Evolutionary conservation across 1,140 invertebrate genomes (phyloP), one percentile per base, ranked within the genome.

Genomic region (Drosophila kepulauana): DNA sequence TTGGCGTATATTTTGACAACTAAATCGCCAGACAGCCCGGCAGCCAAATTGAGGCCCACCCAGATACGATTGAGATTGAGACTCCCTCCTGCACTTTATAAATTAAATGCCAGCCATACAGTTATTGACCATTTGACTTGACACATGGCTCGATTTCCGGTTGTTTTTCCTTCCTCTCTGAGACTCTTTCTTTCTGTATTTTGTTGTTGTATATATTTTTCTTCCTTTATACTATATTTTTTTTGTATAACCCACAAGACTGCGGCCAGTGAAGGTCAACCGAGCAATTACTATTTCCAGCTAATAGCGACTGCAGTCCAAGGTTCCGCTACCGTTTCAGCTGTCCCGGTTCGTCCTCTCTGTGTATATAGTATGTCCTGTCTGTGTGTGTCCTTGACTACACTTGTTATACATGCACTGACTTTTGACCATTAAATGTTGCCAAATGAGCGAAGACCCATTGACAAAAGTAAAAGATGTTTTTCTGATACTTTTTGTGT

Each of bases 1-100:
- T 86, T 77, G 73, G 62, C 77, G 81, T 87, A 88, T 87, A 88
- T 87, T 87, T 87, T 87, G 82, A 87, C 82, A 87, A 84, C 82
- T 87, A 84, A 84, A 87, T 87, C 75, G 80, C 62, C 71, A 68
- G 78, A 54, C 78, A 65, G 57, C 54, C 61, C 33, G 67, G 72
- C 72, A 51, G 72, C 72, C 67, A 75, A 75, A 38, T 49, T 59
- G 15, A 54, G 41, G 68, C 59, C 79, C 74, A 78, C 70, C 79
- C 75, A 82, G 71, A 33, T 8, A 54, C 61, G 46, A 25, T 25
- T 25, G 20, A 25, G 20, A 25, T 16, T 16, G 15, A 16, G 28
- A 25, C 20, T 25, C 20, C 20, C 20, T 25, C 69, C 43, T 41
- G 52, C 52, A 75, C 71, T 81, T 65, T 88, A 78, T 84, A 88